Base-by-base conservation (phyloP, 2,888 invertebrate genomes). In the Phengaris arion region DNA sequence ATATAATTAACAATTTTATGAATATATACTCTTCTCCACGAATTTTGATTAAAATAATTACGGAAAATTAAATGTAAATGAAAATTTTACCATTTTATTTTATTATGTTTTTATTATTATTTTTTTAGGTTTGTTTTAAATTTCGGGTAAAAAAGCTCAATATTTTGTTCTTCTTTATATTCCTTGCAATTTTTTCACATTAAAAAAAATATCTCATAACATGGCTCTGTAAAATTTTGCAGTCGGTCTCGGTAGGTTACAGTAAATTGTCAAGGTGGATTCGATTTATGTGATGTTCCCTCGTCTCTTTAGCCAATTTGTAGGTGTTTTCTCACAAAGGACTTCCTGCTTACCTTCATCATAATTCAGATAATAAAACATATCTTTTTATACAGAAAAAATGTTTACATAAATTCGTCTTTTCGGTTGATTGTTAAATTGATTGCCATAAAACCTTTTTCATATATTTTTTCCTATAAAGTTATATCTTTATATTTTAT, bases 231-330 rank as follows among this genome's bases (percentile, higher is more conserved):
- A 64, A 35, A 64, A 64, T 12, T 64, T 64, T 64, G 10, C 35
- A 64, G 64, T 64, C 35, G 22, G 22, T 59, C 64, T 35, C 64
- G 35, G 64, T 64, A 64, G 64, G 64, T 35, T 64, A 64, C 64
- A 64, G 64, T 64, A 64, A 64, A 64, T 64, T 64, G 45, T 64
- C 64, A 64, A 64, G 64, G 64, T 64, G 64, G 35, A 64, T 64
- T 64, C 64, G 64, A 64, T 64, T 64, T 64, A 64, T 64, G 64
- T 45, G 64, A 35, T 35, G 64, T 45, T 45, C 64, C 64, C 64
- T 64, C 64, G 64, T 35, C 64, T 64, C 64, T 13, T 64, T 35
- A 10, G 64, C 64, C 64, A 64, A 64, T 64, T 64, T 64, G 64
- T 64, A 64, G 64, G 35, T 64, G 35, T 64, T 64, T 52, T 52